phyloP scores from a whole-genome alignment of 2,113 vertebrate species.

The Rhinichthys klamathensis region DNA sequence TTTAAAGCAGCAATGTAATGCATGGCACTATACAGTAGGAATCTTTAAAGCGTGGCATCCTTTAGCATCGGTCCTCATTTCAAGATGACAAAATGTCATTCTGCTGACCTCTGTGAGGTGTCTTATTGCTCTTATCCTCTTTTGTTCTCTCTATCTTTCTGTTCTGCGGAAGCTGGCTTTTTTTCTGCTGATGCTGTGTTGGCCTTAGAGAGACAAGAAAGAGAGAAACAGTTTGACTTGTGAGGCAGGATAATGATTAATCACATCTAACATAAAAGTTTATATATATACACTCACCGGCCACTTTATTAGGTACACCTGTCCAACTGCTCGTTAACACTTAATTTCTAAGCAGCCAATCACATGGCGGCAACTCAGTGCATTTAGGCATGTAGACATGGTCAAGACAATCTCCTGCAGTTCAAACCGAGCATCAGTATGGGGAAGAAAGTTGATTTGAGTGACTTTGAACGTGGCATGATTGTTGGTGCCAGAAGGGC shows the following conservation, averaged over 20 bases:
- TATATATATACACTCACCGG: no score
- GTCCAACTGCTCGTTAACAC: no score
- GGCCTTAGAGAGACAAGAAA: constrained; percentile 1
- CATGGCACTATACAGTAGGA: constrained; percentile 40
- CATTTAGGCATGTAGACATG: no score
- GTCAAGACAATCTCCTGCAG: no score
- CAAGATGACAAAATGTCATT: constrained; percentile 6
- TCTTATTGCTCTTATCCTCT: constrained; percentile 26
- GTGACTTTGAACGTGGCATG: no score
- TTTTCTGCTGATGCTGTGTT: constrained; percentile 22
- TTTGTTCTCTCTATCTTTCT: constrained; percentile 35
- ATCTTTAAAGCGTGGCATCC: neutral
- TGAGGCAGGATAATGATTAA: neutral
- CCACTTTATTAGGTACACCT: no score
- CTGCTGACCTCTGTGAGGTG: constrained; percentile 14
- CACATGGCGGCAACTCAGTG: no score
- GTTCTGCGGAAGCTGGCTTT: neutral
- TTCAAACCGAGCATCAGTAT: no score
- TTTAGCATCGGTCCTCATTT: neutral
- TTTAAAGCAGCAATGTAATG: neutral
- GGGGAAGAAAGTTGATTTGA: no score
- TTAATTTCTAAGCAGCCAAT: no score
- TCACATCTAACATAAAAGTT: no score
- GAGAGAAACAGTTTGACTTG: neutral
- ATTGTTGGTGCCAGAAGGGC: no score